phyloP scores from a whole-genome alignment of 2,888 invertebrate genomes.

The Drosophila leonis region DNA sequence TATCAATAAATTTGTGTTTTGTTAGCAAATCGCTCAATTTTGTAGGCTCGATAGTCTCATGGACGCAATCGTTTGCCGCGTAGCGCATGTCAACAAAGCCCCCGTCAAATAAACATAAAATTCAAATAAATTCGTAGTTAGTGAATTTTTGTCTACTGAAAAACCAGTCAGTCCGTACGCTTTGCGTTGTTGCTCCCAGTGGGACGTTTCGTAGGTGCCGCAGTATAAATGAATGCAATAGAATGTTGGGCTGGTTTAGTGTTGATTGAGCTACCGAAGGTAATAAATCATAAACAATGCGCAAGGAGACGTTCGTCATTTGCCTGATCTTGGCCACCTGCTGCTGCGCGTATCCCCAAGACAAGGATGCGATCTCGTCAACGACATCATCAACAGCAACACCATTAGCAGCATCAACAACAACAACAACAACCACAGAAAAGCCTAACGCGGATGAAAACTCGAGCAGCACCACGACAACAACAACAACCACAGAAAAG shows the following conservation, averaged over 20 bases:
- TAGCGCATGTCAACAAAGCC: constrained; percentile 32
- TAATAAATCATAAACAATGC: constrained; percentile 42
- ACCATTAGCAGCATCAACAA: background rate
- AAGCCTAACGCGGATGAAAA: background rate
- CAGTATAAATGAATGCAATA: constrained; percentile 52
- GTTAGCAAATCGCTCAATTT: no score
- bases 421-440: background rate
- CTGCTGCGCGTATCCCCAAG: constrained; percentile 42
- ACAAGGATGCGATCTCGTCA: background rate
- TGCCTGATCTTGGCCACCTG: constrained; percentile 45
- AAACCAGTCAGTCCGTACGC: constrained; percentile 41
- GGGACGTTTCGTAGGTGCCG: background rate
- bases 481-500: background rate
- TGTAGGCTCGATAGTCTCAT: background rate
- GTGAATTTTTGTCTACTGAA: constrained; percentile 17
- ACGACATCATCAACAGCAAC: background rate
- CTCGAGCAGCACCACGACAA: constrained; percentile 1
- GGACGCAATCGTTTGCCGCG: constrained; percentile 14
- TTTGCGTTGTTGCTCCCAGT: background rate
- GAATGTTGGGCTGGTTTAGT: constrained; percentile 30
- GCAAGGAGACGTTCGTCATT: constrained; percentile 28
- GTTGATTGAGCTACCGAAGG: constrained; percentile 37
- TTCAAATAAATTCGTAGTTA: constrained; percentile 24
- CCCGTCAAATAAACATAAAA: constrained; percentile 18
- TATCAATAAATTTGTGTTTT: background rate